Conservation (phyloP, 2,113 vertebrate genomes). For the Pseudolaguvia tuberculata region DNA sequence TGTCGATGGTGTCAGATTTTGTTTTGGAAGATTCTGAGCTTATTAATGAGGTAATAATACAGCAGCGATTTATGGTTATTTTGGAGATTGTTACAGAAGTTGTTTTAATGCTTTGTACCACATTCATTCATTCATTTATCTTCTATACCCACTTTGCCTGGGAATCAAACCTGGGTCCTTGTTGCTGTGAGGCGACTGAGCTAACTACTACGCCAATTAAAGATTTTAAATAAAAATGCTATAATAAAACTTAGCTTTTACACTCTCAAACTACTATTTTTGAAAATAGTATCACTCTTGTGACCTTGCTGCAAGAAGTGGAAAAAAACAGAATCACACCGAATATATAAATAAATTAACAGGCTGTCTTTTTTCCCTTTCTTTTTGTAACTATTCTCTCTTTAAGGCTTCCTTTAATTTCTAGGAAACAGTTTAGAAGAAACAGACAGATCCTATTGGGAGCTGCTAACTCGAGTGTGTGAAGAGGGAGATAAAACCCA, state of each 20-base stretch:
- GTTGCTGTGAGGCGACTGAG: too few relatives aligned
- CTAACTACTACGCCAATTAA: too few relatives aligned
- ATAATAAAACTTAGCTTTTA: neutral
- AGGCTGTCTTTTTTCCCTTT: slow-evolving; percentile 44
- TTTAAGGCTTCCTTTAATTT: slow-evolving; percentile 48
- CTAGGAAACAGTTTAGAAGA: slow-evolving; percentile 46
- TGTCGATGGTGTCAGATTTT: slow-evolving; percentile 17
- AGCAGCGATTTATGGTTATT: neutral
- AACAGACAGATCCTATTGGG: slow-evolving; percentile 30
- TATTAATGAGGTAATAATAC: neutral
- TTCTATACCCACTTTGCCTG: too few relatives aligned
- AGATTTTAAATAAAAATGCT: neutral
- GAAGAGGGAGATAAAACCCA: slow-evolving; percentile 8
- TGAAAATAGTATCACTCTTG: slow-evolving; percentile 32
- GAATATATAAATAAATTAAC: slow-evolving; percentile 66
- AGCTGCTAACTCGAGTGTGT: slow-evolving; percentile 38
- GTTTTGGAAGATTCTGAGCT: neutral
- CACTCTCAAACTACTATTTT: neutral
- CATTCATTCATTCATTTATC: too few relatives aligned
- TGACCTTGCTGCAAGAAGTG: slow-evolving; percentile 53
- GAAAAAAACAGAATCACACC: slow-evolving; percentile 56
- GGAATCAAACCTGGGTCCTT: too few relatives aligned
- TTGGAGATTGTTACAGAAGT: slow-evolving; percentile 3
- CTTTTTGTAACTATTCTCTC: slow-evolving; percentile 49
- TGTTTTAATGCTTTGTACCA: neutral